These are phyloP conservation scores for Drosophila peninsularis DNA, from an alignment of 2,888 invertebrate species.

Conservation along the genomic window DNA sequence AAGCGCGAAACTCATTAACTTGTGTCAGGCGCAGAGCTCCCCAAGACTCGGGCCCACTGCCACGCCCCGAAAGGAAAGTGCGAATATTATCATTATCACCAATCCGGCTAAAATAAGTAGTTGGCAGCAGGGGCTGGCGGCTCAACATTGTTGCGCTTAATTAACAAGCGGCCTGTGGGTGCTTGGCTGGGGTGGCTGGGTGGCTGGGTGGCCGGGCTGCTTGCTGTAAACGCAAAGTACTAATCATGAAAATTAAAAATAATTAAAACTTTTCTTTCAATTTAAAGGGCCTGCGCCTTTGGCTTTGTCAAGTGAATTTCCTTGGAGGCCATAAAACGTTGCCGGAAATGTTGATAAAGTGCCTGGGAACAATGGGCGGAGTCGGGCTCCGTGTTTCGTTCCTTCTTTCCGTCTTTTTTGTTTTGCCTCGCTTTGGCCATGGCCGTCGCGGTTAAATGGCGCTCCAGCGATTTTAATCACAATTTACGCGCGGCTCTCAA, in stretches of 20 bases:
- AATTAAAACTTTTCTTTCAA: constrained; percentile 82
- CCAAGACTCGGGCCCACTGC: constrained; percentile 15
- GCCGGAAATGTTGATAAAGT: constrained; percentile 72
- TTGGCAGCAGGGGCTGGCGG: constrained; percentile 21
- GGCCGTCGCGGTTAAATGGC: constrained; percentile 81
- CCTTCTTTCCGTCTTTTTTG: neutral
- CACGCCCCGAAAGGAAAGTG: constrained; percentile 61
- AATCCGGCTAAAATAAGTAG: constrained; percentile 52
- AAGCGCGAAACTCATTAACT: constrained; percentile 79
- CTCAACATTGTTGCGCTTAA: constrained; percentile 80
- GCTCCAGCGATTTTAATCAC: constrained; percentile 79
- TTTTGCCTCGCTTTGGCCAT: constrained; percentile 44
- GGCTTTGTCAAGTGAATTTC: constrained; percentile 61
- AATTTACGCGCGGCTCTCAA: constrained; percentile 67
- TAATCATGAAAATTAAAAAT: constrained; percentile 83
- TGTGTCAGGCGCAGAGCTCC: constrained; percentile 68
- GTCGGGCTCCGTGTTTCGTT: neutral
- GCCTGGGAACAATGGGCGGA: constrained; percentile 40
- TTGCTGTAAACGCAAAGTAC: constrained; percentile 77
- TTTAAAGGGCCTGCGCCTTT: constrained; percentile 44
- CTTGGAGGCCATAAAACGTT: constrained; percentile 67
- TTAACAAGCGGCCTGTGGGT: constrained; percentile 67
- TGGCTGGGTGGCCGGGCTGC: neutral
- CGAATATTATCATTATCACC: constrained; percentile 83
- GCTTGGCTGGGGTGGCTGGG: neutral